These are phyloP conservation scores for Catocala fraxini DNA, from an alignment of 2,888 invertebrate genomes.

Conservation along the genomic window DNA sequence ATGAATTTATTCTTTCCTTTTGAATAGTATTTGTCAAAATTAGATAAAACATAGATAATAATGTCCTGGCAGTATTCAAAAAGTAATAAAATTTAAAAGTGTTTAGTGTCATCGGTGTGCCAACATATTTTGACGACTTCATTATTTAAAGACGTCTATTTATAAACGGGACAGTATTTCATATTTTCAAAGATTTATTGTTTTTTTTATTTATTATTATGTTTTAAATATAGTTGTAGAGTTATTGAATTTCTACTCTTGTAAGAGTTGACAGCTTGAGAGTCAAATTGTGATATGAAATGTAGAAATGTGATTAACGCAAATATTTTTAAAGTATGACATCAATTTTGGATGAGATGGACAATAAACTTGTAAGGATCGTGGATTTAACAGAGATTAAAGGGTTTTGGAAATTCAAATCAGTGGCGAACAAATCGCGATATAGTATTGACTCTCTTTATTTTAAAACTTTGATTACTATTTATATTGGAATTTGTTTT, in stretches of 20 bases:
- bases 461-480: constrained; percentile 17
- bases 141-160: constrained; percentile 10
- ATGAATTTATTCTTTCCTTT: constrained; percentile 21
- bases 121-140: constrained; percentile 36
- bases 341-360: constrained; percentile 52
- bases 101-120: constrained; percentile 40
- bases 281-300: constrained; percentile 60
- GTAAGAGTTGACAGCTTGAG: constrained; percentile 30
- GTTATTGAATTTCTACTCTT: constrained; percentile 5
- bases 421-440: constrained; percentile 18
- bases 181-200: constrained; percentile 36
- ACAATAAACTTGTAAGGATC: constrained; percentile 53
- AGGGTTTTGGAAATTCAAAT: constrained; percentile 11
- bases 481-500: constrained; percentile 3
- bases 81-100: constrained; percentile 14
- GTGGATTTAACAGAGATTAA: constrained; percentile 7
- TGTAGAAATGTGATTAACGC: constrained; percentile 68
- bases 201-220: constrained; percentile 44
- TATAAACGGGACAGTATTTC: constrained; percentile 41
- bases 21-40: constrained; percentile 12
- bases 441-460: constrained; percentile 41
- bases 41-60: constrained; percentile 9
- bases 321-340: constrained; percentile 63
- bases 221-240: constrained; percentile 20
- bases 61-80: constrained; percentile 36